Conservation (phyloP, 2,888 invertebrate species). For the Therioaphis trifolii region DNA sequence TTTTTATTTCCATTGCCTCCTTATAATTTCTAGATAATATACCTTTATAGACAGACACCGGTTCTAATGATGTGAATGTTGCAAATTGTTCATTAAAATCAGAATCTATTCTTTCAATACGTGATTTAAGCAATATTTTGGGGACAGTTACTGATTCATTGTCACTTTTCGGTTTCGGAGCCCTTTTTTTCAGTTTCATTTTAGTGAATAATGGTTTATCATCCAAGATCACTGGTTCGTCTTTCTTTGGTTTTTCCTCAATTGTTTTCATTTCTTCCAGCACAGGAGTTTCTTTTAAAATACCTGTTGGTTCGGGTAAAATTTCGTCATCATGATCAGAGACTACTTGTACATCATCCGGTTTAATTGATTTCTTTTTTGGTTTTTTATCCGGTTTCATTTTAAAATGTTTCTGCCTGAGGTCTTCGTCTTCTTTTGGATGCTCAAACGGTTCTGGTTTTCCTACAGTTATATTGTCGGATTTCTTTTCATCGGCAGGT, state of each 20-base stretch:
- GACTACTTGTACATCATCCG: background rate
- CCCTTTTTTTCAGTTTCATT: constrained; percentile 70
- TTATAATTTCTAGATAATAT: constrained; percentile 67
- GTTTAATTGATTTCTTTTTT: constrained; percentile 63
- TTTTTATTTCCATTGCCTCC: constrained; percentile 67
- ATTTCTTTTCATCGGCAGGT: constrained; percentile 67
- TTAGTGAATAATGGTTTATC: constrained; percentile 75
- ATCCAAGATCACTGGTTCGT: constrained; percentile 67
- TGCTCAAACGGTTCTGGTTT: constrained; percentile 67
- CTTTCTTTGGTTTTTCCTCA: constrained; percentile 69
- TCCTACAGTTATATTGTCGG: constrained; percentile 66
- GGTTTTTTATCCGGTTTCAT: constrained; percentile 65
- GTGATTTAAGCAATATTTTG: constrained; percentile 78
- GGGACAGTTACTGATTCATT: constrained; percentile 71
- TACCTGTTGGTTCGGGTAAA: background rate
- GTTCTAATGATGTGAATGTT: constrained; percentile 68
- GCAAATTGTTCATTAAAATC: constrained; percentile 69
- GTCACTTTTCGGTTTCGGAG: constrained; percentile 71
- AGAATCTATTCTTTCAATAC: constrained; percentile 73
- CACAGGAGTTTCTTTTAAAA: no score
- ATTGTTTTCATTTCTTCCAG: constrained; percentile 71
- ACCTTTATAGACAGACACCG: constrained; percentile 66
- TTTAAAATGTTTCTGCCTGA: constrained; percentile 49
- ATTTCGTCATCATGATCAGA: background rate
- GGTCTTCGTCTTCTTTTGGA: constrained; percentile 4